Evolutionary conservation across 2,888 invertebrate species (phyloP).

Genomic region (Hydraecia micacea): DNA sequence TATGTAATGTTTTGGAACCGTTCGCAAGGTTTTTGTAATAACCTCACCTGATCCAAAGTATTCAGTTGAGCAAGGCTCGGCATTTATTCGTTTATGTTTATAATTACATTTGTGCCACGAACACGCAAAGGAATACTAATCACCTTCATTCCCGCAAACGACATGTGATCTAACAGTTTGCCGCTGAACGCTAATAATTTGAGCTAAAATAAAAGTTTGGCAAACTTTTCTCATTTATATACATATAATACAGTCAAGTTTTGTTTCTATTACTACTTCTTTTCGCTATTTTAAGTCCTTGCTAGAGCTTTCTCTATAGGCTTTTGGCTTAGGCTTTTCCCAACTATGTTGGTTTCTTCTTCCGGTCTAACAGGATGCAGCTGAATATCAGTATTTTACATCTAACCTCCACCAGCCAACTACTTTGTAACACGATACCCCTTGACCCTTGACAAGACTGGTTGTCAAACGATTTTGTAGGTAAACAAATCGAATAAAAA

Average conservation of each 20-base stretch:
- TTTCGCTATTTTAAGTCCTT: background rate
- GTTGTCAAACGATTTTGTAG: background rate
- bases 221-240: conserved; percentile 20
- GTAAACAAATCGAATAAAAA: background rate
- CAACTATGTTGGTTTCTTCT: background rate
- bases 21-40: conserved; percentile 19
- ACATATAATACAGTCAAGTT: conserved; percentile 1
- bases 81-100: conserved; percentile 42
- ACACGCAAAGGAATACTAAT: conserved; percentile 54
- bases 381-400: background rate
- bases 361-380: background rate
- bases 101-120: conserved; percentile 38
- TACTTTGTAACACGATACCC: background rate
- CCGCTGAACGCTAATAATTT: conserved; percentile 27
- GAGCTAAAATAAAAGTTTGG: conserved; percentile 34
- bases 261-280: conserved; percentile 9
- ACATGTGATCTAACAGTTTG: conserved; percentile 26
- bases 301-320: background rate
- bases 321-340: background rate
- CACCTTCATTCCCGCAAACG: conserved; percentile 35
- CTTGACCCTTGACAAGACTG: background rate
- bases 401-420: background rate
- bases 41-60: conserved; percentile 24
- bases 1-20: background rate
- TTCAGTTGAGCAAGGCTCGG: conserved; percentile 15